Evolutionary conservation across 2,797 vertebrate genomes (phyloP).

Genomic region (Bradypodion pumilum): DNA sequence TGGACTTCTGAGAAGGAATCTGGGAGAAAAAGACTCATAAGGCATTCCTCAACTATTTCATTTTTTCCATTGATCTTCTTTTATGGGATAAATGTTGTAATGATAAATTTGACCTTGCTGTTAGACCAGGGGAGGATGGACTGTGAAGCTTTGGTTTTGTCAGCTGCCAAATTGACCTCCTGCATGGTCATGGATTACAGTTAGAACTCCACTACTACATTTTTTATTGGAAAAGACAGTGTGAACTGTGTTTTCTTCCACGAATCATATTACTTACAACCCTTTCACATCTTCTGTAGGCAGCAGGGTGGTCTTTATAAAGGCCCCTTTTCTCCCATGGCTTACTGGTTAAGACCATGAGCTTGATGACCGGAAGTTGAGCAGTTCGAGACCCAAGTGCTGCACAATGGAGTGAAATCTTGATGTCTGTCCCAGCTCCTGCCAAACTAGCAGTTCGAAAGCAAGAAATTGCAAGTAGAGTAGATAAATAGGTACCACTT

Average conservation of each 20-base stretch:
- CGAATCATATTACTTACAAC: neutral
- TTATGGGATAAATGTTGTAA: neutral
- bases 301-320: neutral
- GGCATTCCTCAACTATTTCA: neutral
- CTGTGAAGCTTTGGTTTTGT: neutral
- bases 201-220: neutral
- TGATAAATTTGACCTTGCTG: constrained; percentile 3
- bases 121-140: neutral
- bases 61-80: neutral
- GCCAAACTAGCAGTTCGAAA: too few species aligned
- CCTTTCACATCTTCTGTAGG: neutral
- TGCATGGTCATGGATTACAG: neutral
- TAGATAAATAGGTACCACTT: too few species aligned
- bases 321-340: too few species aligned
- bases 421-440: too few species aligned
- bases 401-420: too few species aligned
- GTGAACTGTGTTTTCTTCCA: neutral
- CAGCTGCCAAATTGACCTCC: neutral
- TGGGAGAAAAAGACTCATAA: neutral
- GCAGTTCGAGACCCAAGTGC: too few species aligned
- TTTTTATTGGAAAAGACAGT: neutral
- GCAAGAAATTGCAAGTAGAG: too few species aligned
- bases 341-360: too few species aligned
- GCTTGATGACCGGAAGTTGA: too few species aligned
- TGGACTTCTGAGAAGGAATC: constrained; percentile 24